Evolutionary conservation across 2,888 invertebrate species (phyloP), one percentile per base, ranked within the genome.

Genomic region (Troides aeacus): DNA sequence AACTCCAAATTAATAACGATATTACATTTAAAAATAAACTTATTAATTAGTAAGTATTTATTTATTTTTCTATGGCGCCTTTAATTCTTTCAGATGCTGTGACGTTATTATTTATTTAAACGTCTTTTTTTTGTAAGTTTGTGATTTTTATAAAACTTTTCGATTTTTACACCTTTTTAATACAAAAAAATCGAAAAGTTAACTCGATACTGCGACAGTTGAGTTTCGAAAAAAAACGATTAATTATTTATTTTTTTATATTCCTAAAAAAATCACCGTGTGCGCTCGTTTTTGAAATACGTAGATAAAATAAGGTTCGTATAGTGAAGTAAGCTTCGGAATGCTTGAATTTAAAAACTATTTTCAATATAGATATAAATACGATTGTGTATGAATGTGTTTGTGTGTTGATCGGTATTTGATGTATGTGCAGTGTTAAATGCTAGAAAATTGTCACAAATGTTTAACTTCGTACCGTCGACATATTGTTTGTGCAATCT

Each of bases 261-360:
- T 62, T 67, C 23, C 61, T 62, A 56, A 21, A 23, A 66, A 74
- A 75, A 72, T 69, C 72, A 75, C 74, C 36, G 62, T 73, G 72
- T 76, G 74, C 74, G 76, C 53, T 70, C 75, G 74, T 72, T 76
- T 71, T 72, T 69, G 62, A 70, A 71, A 73, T 73, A 70, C 70
- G 66, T 70, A 70, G 64, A 60, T 56, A 56, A 60, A 61, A 61
- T 67, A 64, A 70, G 61, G 57, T 53, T 58, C n/a, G 56, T 66
- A 63, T 46, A 59, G 23, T 24, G 53, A 64, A 63, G 62, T 61
- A 71, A 67, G 75, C 76, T 76, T 77, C 64, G 66, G 72, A 72
- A 76, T 73, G 75, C 74, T 76, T 75, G 70, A 68, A 72, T 69
- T 62, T 64, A 69, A 72, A 74, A 72, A 72, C 39, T 74, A 74